A percentile compares a stretch with the other conserved stretches of the same genome.
phyloP scores from a whole-genome alignment of 2,797 vertebrate species.

The Dromococcyx pavoninus region DNA sequence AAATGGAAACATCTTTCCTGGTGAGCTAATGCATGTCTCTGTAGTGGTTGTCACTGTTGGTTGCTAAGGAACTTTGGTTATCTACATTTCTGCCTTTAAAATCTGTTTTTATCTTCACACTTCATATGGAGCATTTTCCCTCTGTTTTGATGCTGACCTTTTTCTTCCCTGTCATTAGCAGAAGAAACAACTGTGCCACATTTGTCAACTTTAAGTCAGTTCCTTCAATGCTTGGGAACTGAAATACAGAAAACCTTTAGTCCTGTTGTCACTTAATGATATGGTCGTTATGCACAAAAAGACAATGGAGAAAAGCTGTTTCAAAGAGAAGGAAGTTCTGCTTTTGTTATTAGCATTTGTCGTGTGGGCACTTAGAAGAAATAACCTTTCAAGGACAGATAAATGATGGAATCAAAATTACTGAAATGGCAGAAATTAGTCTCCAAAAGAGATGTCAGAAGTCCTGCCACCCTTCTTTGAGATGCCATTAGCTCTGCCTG shows the following conservation, averaged over 20 bases:
- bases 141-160: constrained; percentile 37
- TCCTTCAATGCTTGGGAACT: not conserved
- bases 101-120: not conserved
- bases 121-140: not conserved
- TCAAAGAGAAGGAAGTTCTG: not conserved
- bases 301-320: not conserved
- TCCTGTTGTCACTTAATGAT: constrained; percentile 21
- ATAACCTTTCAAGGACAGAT: not conserved
- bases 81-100: constrained; percentile 4
- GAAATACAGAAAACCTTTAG: not conserved
- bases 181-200: not conserved
- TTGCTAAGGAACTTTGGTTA: constrained; percentile 19
- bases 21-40: not conserved
- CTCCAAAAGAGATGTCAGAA: not conserved
- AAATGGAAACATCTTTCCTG: not conserved
- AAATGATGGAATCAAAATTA: not conserved
- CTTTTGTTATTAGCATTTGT: not conserved
- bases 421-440: not conserved
- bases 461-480: not conserved
- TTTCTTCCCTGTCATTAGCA: constrained; percentile 28
- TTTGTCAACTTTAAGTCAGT: not conserved
- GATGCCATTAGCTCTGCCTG: not conserved
- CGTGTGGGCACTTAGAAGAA: not conserved
- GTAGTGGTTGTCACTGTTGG: not conserved
- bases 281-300: not conserved